Conservation (phyloP, 2,888 invertebrate species). For the Melangyna quadrimaculata region DNA sequence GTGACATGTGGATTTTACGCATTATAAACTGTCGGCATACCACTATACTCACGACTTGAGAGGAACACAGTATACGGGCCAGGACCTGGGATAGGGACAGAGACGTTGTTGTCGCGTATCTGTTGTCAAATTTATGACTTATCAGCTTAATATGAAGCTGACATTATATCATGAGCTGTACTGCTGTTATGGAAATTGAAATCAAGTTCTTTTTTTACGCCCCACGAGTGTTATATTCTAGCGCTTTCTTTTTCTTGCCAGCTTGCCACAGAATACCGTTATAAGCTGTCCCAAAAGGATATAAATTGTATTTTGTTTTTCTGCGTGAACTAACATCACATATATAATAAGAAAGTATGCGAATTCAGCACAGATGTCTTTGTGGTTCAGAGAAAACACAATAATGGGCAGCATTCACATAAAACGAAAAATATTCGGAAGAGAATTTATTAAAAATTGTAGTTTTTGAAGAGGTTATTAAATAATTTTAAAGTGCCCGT, state of each 20-base stretch:
- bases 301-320: slow-evolving; percentile 42
- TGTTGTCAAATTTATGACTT: slow-evolving; percentile 71
- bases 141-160: slow-evolving; percentile 68
- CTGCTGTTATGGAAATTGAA: slow-evolving; percentile 68
- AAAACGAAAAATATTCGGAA: no score
- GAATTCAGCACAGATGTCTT: not conserved
- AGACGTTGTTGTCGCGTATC: slow-evolving; percentile 46
- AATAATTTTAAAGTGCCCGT: no score
- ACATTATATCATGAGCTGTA: slow-evolving; percentile 66
- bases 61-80: not conserved
- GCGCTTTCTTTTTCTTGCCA: not conserved
- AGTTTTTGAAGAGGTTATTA: no score
- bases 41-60: slow-evolving; percentile 5
- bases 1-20: slow-evolving; percentile 70
- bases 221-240: not conserved
- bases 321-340: not conserved
- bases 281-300: slow-evolving; percentile 21
- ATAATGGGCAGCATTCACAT: no score
- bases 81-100: slow-evolving; percentile 10
- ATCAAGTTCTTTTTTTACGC: slow-evolving; percentile 43
- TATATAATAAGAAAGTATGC: not conserved
- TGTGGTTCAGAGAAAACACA: not conserved
- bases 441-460: no score
- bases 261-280: slow-evolving; percentile 15
- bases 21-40: slow-evolving; percentile 64